Evolutionary conservation across 2,113 vertebrate genomes (phyloP).

Genomic region (Cynoglossus semilaevis): DNA sequence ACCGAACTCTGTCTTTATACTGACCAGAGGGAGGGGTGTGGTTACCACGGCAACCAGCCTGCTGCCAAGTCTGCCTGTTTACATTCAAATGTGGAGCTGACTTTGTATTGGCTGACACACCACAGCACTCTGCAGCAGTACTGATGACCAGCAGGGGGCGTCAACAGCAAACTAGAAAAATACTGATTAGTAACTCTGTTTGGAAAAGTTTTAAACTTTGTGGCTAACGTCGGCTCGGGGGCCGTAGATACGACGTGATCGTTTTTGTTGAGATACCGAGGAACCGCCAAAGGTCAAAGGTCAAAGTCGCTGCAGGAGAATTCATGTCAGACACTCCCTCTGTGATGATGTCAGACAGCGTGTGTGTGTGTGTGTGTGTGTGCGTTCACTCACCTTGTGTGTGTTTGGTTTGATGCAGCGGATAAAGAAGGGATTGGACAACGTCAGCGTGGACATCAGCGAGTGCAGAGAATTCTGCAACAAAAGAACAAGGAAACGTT

Average conservation of each 20-base stretch:
- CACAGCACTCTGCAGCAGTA: too few relatives aligned
- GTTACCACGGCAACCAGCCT: slow-evolving; percentile 76
- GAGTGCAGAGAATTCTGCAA: slow-evolving; percentile 84
- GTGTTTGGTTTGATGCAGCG: slow-evolving; percentile 96
- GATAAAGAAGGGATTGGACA: slow-evolving; percentile 92
- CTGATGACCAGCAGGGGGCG: too few relatives aligned
- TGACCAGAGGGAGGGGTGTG: slow-evolving; percentile 43
- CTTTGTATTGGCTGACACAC: not conserved
- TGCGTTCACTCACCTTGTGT: slow-evolving; percentile 83
- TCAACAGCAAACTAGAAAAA: too few relatives aligned
- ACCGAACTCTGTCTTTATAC: slow-evolving; percentile 49
- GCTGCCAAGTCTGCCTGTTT: slow-evolving; percentile 75
- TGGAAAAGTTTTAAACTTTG: too few relatives aligned
- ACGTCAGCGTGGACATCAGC: slow-evolving; percentile 89
- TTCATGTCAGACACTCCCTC: too few relatives aligned
- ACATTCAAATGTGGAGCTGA: slow-evolving; percentile 59
- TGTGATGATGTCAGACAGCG: slow-evolving; percentile 3
- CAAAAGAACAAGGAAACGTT: not conserved
- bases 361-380: slow-evolving; percentile 8
- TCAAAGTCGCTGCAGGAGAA: too few relatives aligned
- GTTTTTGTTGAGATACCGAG: too few relatives aligned
- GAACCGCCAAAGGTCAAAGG: too few relatives aligned
- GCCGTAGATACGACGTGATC: too few relatives aligned
- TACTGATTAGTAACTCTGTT: too few relatives aligned
- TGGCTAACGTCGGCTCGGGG: too few relatives aligned